phyloP scores from a whole-genome alignment of 2,888 invertebrate species.

The Eupithecia exiguata region DNA sequence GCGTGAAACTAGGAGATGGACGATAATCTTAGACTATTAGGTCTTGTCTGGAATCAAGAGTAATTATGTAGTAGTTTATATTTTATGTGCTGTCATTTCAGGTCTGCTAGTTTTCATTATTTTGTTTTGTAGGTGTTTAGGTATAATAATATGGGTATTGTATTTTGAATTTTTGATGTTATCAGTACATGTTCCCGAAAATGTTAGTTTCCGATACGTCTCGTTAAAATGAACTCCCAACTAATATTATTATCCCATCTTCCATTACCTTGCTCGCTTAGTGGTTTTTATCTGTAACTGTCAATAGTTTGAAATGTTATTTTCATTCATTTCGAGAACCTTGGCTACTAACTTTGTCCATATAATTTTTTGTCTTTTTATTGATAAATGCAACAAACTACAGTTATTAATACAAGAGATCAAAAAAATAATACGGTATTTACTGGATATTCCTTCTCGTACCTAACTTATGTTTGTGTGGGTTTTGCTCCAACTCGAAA shows the following conservation, averaged over 20 bases:
- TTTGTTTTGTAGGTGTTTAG: too few species aligned
- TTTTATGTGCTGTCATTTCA: background rate
- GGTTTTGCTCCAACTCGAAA: too few species aligned
- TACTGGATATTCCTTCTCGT: background rate
- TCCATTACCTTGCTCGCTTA: background rate
- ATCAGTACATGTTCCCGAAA: background rate
- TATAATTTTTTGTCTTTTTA: too few species aligned
- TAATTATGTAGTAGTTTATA: background rate
- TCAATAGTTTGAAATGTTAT: background rate
- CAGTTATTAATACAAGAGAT: too few species aligned
- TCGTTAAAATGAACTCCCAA: background rate
- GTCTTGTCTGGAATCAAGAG: background rate
- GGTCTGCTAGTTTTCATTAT: background rate
- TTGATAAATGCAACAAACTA: too few species aligned
- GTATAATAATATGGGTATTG: too few species aligned
- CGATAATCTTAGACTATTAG: conserved; percentile 19
- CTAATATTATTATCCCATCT: background rate
- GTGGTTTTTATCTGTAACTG: background rate
- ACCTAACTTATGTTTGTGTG: too few species aligned
- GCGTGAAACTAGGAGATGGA: conserved; percentile 31
- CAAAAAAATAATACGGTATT: background rate
- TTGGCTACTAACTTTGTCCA: background rate
- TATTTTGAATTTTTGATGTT: too few species aligned
- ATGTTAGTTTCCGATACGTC: background rate
- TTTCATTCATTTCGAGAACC: background rate